These are phyloP conservation scores for Botia kubotai DNA, from an alignment of 2,797 vertebrate species.

Conservation along the genomic window DNA sequence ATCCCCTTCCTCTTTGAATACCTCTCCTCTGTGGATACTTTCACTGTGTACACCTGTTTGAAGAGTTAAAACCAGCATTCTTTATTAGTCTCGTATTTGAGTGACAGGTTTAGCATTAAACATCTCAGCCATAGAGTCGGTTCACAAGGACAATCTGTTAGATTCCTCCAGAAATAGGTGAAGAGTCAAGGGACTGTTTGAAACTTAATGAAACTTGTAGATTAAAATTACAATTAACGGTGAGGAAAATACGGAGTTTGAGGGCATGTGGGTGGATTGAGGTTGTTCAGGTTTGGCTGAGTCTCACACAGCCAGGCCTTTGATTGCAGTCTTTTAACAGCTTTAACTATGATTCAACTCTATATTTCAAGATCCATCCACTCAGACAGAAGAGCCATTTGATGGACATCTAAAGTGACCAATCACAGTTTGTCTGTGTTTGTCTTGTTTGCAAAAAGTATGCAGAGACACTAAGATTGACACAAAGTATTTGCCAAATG, in stretches of 20 bases:
- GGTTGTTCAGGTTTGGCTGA: neutral
- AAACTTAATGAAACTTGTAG: constrained; percentile 4
- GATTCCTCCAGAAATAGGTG: constrained; percentile 14
- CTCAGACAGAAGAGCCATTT: no score
- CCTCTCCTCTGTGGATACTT: constrained; percentile 55
- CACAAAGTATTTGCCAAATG: no score
- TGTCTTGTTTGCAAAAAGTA: no score
- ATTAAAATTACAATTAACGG: constrained; percentile 2
- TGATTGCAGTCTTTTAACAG: no score
- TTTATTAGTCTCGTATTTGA: constrained; percentile 65
- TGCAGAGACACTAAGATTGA: no score
- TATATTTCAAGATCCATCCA: no score
- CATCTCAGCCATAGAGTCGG: neutral
- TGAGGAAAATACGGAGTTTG: constrained; percentile 10
- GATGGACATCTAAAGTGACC: no score
- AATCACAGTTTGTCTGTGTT: no score
- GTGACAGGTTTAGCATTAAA: constrained; percentile 8
- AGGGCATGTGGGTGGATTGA: neutral
- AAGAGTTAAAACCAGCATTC: constrained; percentile 68
- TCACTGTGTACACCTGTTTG: constrained; percentile 75
- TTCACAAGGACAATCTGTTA: neutral
- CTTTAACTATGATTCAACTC: no score
- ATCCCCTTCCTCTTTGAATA: constrained; percentile 59
- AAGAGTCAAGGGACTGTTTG: constrained; percentile 2
- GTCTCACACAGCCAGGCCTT: no score